Base-by-base conservation (phyloP, 1,140 invertebrate genomes). In the Megalonaias nervosa region DNA sequence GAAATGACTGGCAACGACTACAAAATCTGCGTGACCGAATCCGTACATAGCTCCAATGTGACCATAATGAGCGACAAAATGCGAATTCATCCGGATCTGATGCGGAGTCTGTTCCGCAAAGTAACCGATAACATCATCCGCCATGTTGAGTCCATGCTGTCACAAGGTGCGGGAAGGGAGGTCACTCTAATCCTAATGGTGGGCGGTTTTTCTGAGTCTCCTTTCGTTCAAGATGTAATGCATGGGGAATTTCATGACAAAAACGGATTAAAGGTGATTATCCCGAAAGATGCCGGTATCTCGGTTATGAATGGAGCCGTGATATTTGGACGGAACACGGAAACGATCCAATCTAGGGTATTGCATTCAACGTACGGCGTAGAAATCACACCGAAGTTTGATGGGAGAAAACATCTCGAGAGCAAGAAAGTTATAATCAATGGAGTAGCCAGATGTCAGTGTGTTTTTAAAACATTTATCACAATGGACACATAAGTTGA, bases 181-280 rank as follows among this genome's bases (percentile, higher is more conserved):
- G 12, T 66, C 14, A 57, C 26, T 14, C 19, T 66, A 15, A 67
- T 74, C 16, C 19, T 74, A 55, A 67, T 74, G 72, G 72, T 67
- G 11, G 75, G 75, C 15, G 75, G 75, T 23, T 77, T 71, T 72
- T 77, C 75, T 23, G 67, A 77, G 57, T 77, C 75, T 1, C 31
- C 60, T 31, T 23, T 77, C 21, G 23, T 77, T n/a, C 69, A 77
- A n/a, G 12, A 77, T 16, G 57, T 58, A 16, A 64, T 77, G 1
- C 59, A 48, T 12, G 21, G 38, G 15, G 61, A 71, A n/a, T 77
- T 77, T 61, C 55, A 6, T 1, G 56, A 31, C 12, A 23, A 60
- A 57, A 38, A 66, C 1, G 57, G 57, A 56, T 56, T 67, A 0
- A 17, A 67, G 16, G 64, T 71, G 2, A 61, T 72, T 2, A 48